phyloP scores from a whole-genome alignment of 2,888 invertebrate species.

The Trisateles emortualis region DNA sequence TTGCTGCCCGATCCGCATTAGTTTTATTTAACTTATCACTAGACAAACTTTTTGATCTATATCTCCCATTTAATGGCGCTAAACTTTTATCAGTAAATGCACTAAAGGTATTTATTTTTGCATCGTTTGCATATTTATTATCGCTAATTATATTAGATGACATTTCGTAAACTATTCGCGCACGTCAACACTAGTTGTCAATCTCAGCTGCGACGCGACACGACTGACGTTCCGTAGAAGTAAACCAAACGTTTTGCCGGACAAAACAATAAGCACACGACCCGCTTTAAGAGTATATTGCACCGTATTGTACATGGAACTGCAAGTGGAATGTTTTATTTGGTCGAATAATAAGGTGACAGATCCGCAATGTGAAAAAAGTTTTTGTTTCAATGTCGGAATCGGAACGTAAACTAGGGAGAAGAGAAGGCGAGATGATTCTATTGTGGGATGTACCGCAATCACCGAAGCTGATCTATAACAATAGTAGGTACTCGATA shows the following conservation, averaged over 20 bases:
- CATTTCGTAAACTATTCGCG: conserved; percentile 73
- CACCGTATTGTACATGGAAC: conserved; percentile 46
- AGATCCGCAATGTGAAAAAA: conserved; percentile 43
- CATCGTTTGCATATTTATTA: conserved; percentile 70
- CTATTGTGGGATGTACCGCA: conserved; percentile 40
- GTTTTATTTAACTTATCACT: conserved; percentile 83
- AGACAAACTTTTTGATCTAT: conserved; percentile 81
- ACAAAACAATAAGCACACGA: conserved; percentile 72
- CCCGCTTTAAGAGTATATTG: conserved; percentile 58
- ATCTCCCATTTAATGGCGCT: conserved; percentile 72
- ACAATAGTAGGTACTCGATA: conserved; percentile 27
- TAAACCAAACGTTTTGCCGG: conserved; percentile 70
- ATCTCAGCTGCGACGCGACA: conserved; percentile 68
- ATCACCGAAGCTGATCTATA: conserved; percentile 18
- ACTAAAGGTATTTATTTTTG: conserved; percentile 77
- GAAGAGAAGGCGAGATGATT: conserved; percentile 56
- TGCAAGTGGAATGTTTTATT: conserved; percentile 46
- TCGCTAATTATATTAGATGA: conserved; percentile 77
- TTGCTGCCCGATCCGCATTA: conserved; percentile 79
- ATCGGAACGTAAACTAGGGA: conserved; percentile 50
- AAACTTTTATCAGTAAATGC: conserved; percentile 75
- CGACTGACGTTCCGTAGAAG: conserved; percentile 68
- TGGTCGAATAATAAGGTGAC: conserved; percentile 46
- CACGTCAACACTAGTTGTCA: conserved; percentile 70
- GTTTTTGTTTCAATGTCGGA: conserved; percentile 59